Evolutionary conservation across 2,888 invertebrate genomes (phyloP).

Genomic region (Cerastis rubricosa): DNA sequence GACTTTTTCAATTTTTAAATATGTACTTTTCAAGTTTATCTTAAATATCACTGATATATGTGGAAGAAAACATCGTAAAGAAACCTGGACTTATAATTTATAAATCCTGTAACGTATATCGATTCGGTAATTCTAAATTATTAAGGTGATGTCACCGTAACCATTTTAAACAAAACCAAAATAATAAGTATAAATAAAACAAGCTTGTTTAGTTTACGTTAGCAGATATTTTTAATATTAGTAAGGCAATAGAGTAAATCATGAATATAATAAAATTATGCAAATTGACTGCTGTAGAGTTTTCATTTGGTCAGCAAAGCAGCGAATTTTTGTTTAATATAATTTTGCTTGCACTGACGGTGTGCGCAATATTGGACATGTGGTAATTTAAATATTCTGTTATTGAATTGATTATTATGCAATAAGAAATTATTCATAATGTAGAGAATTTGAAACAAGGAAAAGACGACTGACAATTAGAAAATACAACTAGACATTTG

Average conservation of each 20-base stretch:
- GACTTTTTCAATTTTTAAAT: too few species aligned
- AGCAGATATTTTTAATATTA: slow-evolving; percentile 31
- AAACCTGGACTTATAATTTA: too few species aligned
- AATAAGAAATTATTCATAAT: not conserved
- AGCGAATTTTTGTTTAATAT: not conserved
- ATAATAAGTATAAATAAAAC: not conserved
- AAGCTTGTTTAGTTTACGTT: not conserved
- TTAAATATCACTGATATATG: not conserved
- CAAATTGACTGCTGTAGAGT: slow-evolving; percentile 17
- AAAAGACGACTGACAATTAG: not conserved
- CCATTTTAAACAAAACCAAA: too few species aligned
- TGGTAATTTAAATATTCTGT: too few species aligned
- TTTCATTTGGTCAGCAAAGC: slow-evolving; percentile 19
- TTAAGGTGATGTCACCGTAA: too few species aligned
- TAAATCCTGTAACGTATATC: too few species aligned
- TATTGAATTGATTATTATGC: not conserved
- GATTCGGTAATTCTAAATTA: too few species aligned
- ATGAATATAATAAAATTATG: slow-evolving; percentile 27
- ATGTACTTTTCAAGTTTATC: too few species aligned
- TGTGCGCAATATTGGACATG: not conserved
- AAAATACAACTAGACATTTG: not conserved
- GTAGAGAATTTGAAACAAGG: not conserved
- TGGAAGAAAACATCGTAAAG: too few species aligned
- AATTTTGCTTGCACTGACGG: not conserved
- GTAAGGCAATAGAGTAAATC: slow-evolving; percentile 15